These are phyloP conservation scores for Acanthosoma haemorrhoidale DNA, from an alignment of 2,888 invertebrate genomes.

Conservation along the genomic window DNA sequence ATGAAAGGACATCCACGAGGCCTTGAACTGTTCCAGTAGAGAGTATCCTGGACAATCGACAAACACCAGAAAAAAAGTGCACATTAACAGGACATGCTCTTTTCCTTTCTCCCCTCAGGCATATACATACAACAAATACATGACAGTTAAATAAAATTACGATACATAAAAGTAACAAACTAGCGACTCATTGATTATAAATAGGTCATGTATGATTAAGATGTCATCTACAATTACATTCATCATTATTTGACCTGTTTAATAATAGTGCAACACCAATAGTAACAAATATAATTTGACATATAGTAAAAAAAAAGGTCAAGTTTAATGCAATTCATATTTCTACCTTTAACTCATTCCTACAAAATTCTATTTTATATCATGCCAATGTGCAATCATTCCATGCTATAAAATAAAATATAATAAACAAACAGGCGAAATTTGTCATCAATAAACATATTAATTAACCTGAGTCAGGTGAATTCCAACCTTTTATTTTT, in stretches of 20 bases:
- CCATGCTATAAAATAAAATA: background rate
- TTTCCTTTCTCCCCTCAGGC: background rate
- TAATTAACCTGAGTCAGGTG: background rate
- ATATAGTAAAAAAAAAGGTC: background rate
- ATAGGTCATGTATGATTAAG: no score
- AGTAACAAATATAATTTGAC: background rate
- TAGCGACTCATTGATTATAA: conserved; percentile 2
- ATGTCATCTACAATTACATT: no score
- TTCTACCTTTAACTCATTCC: background rate
- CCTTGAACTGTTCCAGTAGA: conserved; percentile 15
- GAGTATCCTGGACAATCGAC: conserved; percentile 3
- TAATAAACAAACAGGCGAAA: background rate
- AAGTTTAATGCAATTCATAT: background rate
- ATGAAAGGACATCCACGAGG: background rate
- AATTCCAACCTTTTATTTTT: no score
- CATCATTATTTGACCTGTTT: no score
- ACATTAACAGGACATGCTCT: conserved; percentile 9
- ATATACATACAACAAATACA: conserved; percentile 3
- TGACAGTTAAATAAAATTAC: background rate
- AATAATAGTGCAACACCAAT: no score
- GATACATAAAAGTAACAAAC: background rate
- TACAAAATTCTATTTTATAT: background rate
- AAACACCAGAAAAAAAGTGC: background rate
- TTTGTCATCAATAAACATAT: background rate
- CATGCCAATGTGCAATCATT: background rate